Conservation (phyloP, 2,888 invertebrate genomes). For the Cheilosia scutellata region DNA sequence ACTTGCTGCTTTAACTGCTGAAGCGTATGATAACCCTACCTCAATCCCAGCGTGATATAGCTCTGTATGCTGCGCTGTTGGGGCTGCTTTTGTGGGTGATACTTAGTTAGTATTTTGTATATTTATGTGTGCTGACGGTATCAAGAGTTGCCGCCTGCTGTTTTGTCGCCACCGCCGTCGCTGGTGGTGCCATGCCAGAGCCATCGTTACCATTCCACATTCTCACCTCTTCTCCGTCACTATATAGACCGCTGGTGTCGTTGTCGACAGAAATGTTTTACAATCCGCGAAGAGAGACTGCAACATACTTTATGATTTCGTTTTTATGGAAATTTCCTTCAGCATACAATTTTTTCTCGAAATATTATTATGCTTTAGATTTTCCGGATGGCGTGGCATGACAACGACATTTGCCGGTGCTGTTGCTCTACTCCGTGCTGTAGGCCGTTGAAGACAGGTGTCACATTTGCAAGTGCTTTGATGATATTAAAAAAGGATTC, state of each 20-base stretch:
- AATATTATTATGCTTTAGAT: constrained; percentile 13
- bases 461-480: constrained; percentile 45
- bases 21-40: constrained; percentile 21
- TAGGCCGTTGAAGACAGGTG: constrained; percentile 49
- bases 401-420: constrained; percentile 19
- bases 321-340: constrained; percentile 43
- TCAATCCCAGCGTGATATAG: constrained; percentile 27
- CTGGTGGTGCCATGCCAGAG: neutral
- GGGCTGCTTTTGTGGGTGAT: constrained; percentile 11
- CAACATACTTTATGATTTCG: constrained; percentile 33
- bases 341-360: constrained; percentile 1
- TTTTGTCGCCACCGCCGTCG: constrained; percentile 5
- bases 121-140: constrained; percentile 29
- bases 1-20: constrained; percentile 25
- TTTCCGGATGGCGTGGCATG: constrained; percentile 30
- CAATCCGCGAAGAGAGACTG: constrained; percentile 29
- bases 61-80: neutral
- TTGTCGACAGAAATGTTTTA: constrained; percentile 40
- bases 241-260: constrained; percentile 2
- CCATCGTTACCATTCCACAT: constrained; percentile 12
- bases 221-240: constrained; percentile 4
- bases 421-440: neutral
- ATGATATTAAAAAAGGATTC: constrained; percentile 49
- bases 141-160: constrained; percentile 38
- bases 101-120: constrained; percentile 22